These are phyloP conservation scores for Sebastolobus alascanus DNA, from an alignment of 2,797 vertebrate species.

Conservation along the genomic window DNA sequence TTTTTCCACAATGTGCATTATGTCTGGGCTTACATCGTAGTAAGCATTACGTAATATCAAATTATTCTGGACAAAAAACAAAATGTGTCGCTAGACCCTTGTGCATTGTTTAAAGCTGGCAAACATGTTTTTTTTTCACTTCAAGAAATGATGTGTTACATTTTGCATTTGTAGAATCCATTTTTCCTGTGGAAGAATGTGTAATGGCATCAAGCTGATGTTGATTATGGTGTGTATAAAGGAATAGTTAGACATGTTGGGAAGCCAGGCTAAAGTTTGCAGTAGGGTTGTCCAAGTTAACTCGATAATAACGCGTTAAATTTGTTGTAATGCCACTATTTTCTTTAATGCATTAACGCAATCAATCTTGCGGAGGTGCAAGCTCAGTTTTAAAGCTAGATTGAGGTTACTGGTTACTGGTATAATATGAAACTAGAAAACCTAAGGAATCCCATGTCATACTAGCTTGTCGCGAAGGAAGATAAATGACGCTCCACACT, in stretches of 20 bases:
- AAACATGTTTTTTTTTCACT: neutral
- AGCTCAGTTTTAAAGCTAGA: too few species aligned
- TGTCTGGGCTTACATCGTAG: slow-evolving; percentile 14
- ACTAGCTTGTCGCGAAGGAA: too few species aligned
- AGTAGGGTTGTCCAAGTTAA: neutral
- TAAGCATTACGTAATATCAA: slow-evolving; percentile 30
- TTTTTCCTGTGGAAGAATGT: neutral
- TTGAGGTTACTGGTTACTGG: too few species aligned
- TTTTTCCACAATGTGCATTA: slow-evolving; percentile 1
- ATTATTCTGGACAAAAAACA: slow-evolving; percentile 9
- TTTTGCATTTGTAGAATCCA: neutral
- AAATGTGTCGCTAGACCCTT: neutral
- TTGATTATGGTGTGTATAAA: neutral
- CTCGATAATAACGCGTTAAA: too few species aligned
- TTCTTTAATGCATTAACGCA: too few species aligned
- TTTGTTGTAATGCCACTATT: too few species aligned
- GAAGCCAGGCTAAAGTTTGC: neutral
- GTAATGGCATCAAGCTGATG: slow-evolving; percentile 7
- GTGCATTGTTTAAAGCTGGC: neutral
- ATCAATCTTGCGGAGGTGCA: too few species aligned
- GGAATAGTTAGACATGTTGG: neutral
- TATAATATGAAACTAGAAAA: too few species aligned
- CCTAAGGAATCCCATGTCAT: too few species aligned
- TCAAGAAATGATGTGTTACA: neutral
- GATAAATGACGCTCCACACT: too few species aligned